Evolutionary conservation across 2,113 vertebrate genomes (phyloP).

Genomic region (Agapornis roseicollis): DNA sequence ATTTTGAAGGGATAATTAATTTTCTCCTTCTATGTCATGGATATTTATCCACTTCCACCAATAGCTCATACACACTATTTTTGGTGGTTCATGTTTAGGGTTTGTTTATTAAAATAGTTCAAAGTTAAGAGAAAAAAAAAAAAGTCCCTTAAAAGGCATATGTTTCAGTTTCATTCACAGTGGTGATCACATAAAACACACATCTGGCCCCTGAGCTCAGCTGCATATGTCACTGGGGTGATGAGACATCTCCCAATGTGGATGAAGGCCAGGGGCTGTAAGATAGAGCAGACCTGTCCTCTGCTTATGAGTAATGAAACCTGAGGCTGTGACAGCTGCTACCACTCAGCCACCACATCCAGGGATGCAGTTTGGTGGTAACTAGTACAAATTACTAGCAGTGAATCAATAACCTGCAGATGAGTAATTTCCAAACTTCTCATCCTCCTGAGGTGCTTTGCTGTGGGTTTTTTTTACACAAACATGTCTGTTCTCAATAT

Average conservation of each 20-base stretch:
- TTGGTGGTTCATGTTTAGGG: not conserved
- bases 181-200: not conserved
- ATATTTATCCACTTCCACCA: not conserved
- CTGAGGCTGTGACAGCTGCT: not conserved
- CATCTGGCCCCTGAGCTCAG: not conserved
- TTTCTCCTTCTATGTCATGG: not conserved
- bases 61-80: not conserved
- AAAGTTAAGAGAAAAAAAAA: not conserved
- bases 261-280: not conserved
- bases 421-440: not conserved
- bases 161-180: not conserved
- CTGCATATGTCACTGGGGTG: rapidly evolving
- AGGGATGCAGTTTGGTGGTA: not conserved
- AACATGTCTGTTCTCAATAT: not conserved
- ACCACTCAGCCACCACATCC: rapidly evolving
- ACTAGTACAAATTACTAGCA: not conserved
- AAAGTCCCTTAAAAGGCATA: not conserved
- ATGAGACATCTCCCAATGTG: not conserved
- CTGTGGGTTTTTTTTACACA: not conserved
- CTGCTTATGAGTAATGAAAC: not conserved
- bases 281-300: not conserved
- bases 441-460: not conserved
- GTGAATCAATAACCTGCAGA: not conserved
- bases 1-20: not conserved
- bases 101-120: not conserved